Evolutionary conservation across 2,888 invertebrate species (phyloP).

Genomic region (Tridacna gigas): DNA sequence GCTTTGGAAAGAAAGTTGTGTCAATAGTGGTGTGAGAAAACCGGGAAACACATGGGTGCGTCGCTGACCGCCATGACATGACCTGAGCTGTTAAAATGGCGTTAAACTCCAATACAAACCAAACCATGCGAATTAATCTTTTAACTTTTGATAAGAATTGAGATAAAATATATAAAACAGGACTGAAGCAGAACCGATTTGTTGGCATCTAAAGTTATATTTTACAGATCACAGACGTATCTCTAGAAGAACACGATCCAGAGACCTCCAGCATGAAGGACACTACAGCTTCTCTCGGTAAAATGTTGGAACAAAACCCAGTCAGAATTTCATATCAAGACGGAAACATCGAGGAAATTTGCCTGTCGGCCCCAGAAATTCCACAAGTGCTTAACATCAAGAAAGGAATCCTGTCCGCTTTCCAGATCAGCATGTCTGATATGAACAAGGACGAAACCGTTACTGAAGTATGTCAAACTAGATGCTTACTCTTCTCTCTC

Average conservation of each 20-base stretch:
- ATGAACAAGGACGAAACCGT: conserved; percentile 51
- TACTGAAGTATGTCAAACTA: conserved; percentile 41
- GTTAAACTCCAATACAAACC: too few relatives aligned
- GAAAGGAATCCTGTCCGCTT: conserved; percentile 59
- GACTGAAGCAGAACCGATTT: too few relatives aligned
- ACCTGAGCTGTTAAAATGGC: too few relatives aligned
- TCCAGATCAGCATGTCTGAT: conserved; percentile 64
- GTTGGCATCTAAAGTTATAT: too few relatives aligned
- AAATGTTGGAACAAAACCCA: conserved; percentile 46
- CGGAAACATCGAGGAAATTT: conserved; percentile 56
- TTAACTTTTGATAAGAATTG: too few relatives aligned
- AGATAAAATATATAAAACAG: too few relatives aligned
- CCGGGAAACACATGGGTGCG: too few relatives aligned
- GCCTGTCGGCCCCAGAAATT: conserved; percentile 44
- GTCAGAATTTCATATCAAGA: conserved; percentile 61
- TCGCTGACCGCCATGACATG: too few relatives aligned
- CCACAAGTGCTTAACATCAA: conserved; percentile 56
- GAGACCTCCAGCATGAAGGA: conserved; percentile 47
- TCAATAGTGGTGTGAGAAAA: too few relatives aligned
- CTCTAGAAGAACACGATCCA: conserved; percentile 58
- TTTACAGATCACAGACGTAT: conserved; percentile 55
- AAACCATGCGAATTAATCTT: too few relatives aligned
- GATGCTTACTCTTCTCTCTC: not conserved
- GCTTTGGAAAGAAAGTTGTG: too few relatives aligned
- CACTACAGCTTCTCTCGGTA: conserved; percentile 31